Evolutionary conservation across 2,888 invertebrate species (phyloP).

Genomic region (Polydesmus complanatus): DNA sequence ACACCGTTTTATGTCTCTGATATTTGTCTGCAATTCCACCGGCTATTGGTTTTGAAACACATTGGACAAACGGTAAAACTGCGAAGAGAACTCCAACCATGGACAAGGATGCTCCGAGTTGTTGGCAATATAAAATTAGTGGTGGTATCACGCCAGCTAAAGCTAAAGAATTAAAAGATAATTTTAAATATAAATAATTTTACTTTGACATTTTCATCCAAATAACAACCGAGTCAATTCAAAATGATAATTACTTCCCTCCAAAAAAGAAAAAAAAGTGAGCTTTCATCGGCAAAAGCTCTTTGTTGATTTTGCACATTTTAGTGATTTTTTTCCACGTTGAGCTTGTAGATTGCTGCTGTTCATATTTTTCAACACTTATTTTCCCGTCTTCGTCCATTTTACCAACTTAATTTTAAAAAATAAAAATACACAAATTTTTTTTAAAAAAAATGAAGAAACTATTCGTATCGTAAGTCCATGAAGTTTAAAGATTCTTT

Average conservation of each 20-base stretch:
- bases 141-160: neutral
- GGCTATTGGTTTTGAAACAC: neutral
- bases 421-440: no score
- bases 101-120: neutral
- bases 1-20: neutral
- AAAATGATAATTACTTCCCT: constrained; percentile 12
- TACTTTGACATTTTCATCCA: no score
- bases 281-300: constrained; percentile 27
- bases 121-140: neutral
- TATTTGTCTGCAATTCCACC: neutral
- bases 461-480: no score
- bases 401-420: no score
- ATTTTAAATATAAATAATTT: no score
- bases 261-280: constrained; percentile 27
- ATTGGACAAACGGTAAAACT: neutral
- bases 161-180: no score
- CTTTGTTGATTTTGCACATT: constrained; percentile 22
- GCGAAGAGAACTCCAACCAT: constrained; percentile 5
- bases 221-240: neutral
- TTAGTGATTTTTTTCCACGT: neutral
- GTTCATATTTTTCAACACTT: no score
- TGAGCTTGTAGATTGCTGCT: no score
- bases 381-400: neutral
- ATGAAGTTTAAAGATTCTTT: no score
- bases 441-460: no score